Conservation (phyloP, 2,797 vertebrate genomes). For the Prionace glauca region DNA sequence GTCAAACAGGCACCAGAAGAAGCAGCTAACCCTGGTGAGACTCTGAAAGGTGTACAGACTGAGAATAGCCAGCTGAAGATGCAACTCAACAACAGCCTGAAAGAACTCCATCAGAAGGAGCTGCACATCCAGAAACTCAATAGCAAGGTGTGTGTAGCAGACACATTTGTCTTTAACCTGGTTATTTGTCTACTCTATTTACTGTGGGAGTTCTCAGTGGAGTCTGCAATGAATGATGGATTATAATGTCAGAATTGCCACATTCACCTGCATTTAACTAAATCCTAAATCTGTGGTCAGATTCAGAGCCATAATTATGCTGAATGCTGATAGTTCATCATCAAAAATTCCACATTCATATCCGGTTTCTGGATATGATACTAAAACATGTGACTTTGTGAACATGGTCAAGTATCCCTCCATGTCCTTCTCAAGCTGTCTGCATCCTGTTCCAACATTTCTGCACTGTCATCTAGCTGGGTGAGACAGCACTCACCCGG, state of each 20-base stretch:
- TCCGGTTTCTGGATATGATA: neutral
- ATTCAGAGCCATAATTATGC: neutral
- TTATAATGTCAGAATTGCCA: neutral
- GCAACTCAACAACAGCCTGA: constrained; percentile 58
- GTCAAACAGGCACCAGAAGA: neutral
- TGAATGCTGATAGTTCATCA: neutral
- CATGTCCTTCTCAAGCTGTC: neutral
- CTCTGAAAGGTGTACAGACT: constrained; percentile 43
- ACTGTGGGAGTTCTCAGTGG: neutral
- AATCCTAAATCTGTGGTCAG: neutral
- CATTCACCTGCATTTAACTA: neutral
- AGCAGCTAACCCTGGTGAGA: neutral
- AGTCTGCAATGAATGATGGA: neutral
- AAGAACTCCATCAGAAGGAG: constrained; percentile 67
- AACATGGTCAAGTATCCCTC: too few species aligned
- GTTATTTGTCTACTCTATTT: neutral
- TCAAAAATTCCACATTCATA: neutral
- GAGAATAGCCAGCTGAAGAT: constrained; percentile 54
- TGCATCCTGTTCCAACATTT: neutral
- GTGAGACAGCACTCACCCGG: too few species aligned
- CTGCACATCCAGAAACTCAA: constrained; percentile 63
- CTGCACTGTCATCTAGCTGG: too few species aligned
- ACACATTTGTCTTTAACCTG: neutral
- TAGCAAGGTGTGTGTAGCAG: constrained; percentile 53
- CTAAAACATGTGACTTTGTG: neutral